A percentile compares a stretch with the other conserved stretches of the same genome.
phyloP scores from a whole-genome alignment of 2,113 vertebrate species.

The Antidorcas marsupialis region DNA sequence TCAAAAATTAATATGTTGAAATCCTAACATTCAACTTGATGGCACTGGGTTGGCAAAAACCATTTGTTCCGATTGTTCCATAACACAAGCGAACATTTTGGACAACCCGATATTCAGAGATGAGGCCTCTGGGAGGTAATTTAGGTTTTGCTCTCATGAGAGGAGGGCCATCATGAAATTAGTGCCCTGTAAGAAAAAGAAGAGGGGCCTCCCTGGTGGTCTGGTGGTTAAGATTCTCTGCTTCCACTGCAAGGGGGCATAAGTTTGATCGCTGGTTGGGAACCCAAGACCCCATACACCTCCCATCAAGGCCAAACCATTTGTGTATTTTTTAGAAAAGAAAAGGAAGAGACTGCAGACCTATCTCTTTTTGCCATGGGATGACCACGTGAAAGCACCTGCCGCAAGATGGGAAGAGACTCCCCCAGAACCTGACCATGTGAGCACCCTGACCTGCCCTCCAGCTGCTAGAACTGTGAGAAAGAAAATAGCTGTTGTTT shows the following conservation, averaged over 20 bases:
- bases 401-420: neutral
- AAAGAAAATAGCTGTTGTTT: neutral
- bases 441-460: neutral
- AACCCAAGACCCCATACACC: neutral
- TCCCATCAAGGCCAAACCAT: neutral
- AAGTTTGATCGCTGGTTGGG: neutral
- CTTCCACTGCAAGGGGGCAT: neutral
- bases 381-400: neutral
- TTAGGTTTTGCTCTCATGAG: neutral
- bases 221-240: neutral
- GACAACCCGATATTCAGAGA: neutral
- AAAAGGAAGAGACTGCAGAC: neutral
- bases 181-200: neutral
- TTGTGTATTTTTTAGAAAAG: neutral
- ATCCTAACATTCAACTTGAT: neutral
- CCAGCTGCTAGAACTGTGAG: neutral
- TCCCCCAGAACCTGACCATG: neutral
- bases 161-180: neutral
- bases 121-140: neutral
- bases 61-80: neutral
- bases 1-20: neutral
- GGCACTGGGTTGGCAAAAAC: neutral
- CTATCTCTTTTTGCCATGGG: neutral
- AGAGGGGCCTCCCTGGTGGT: neutral
- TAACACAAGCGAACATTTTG: neutral